phyloP scores from a whole-genome alignment of 1,140 invertebrate genomes.

The Solenopsis invicta region DNA sequence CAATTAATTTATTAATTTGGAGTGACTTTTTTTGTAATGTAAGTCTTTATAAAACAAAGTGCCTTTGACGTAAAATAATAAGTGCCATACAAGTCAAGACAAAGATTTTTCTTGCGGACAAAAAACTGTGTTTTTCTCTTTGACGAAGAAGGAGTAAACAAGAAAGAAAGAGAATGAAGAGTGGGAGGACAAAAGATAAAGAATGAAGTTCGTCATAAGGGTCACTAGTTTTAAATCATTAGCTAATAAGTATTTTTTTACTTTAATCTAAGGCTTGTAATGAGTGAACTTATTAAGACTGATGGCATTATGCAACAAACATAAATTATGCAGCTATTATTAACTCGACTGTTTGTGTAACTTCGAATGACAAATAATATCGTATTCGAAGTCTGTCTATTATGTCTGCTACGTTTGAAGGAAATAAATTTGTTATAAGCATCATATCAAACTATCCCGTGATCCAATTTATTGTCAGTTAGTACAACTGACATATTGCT shows the following conservation, averaged over 20 bases:
- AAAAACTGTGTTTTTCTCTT: slow-evolving; percentile 8
- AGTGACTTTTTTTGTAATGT: slow-evolving; percentile 3
- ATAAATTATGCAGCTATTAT: not conserved
- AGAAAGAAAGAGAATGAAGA: not conserved
- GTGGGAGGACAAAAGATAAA: not conserved
- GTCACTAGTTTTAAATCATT: slow-evolving; percentile 48
- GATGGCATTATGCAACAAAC: slow-evolving; percentile 45
- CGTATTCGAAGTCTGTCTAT: slow-evolving; percentile 25
- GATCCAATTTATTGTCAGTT: slow-evolving; percentile 38
- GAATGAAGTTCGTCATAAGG: not conserved
- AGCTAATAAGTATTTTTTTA: slow-evolving; percentile 64
- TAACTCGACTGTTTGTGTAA: slow-evolving; percentile 20
- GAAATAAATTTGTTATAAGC: slow-evolving; percentile 66
- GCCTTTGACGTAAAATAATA: slow-evolving; percentile 67
- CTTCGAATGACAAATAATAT: slow-evolving; percentile 52
- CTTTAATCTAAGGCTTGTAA: slow-evolving; percentile 6
- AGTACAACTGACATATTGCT: too few relatives aligned
- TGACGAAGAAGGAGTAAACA: not conserved
- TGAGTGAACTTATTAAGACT: slow-evolving; percentile 68
- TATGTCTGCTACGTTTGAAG: slow-evolving; percentile 61
- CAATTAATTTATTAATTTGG: not conserved
- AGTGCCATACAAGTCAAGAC: slow-evolving; percentile 44
- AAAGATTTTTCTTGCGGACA: not conserved
- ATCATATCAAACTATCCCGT: slow-evolving; percentile 41
- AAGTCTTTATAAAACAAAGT: slow-evolving; percentile 41